Base-by-base conservation (phyloP, 2,113 vertebrate species). In the Xiphophorus hellerii region DNA sequence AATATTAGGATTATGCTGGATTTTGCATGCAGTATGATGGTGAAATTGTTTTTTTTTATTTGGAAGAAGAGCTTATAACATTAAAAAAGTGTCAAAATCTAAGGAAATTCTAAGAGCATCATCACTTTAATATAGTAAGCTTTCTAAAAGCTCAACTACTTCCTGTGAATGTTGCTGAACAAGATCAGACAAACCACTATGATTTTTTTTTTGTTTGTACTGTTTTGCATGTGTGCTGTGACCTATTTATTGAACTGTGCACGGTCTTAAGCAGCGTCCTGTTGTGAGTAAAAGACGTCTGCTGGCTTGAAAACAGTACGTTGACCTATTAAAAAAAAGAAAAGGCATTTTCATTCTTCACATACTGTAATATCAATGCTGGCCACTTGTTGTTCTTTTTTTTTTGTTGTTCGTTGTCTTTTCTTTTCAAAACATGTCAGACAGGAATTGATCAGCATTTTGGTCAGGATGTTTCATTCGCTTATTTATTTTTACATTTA, bases 141-240 rank as follows among this genome's bases (percentile, higher is more conserved):
- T 20, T 37, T 39, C 14, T 30, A 10, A 58, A 67, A 48, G 28
- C 6, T 61, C 1, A 61, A 2, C 48, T 44, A 37, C 33, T 64
- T 25, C 62, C 17, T 33, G 25, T 4, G 37, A 37, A 58, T 13
- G 29, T 8, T 3, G 13, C 8, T n/a, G 15, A 86, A 79, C 0
- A 0, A 74, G 64, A 61, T 71, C 68, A 76, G 11, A 14, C 8
- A 76, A 65, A 1, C 74, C 69, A 64, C 69, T 58, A 7, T 6
- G 17, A 2, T 7, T 48, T 48, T 20, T 5, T 15, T 17, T 1
- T 2, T 6, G 12, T 27, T 71, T 1, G 29, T 14, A 1, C 39
- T 73, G 65, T 7, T 27, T 71, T 54, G 37, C 2, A 28, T 13
- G 30, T 60, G 11, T 48, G 5, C 42, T 28, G 25, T 80, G 67